Conservation (phyloP, 2,797 vertebrate species). For the Parambassis ranga region DNA sequence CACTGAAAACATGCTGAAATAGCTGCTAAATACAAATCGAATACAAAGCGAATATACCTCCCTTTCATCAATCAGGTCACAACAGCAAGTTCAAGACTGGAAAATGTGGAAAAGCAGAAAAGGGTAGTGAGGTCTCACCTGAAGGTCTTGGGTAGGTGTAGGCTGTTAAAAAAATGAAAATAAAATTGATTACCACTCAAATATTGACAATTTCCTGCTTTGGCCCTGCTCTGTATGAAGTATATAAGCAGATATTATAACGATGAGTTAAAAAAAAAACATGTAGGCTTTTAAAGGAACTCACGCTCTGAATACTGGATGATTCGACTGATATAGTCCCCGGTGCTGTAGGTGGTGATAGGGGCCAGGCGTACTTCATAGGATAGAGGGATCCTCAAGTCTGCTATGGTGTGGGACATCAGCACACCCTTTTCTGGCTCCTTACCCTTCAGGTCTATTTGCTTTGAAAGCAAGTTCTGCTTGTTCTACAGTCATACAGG, state of each 20-base stretch:
- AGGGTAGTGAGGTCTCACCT: constrained; percentile 78
- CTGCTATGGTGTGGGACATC: constrained; percentile 84
- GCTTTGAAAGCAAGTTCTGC: constrained; percentile 75
- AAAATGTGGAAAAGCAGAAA: constrained; percentile 3
- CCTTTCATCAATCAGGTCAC: constrained; percentile 31
- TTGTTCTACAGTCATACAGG: constrained; percentile 61
- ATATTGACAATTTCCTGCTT: not conserved
- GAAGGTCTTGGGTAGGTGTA: constrained; percentile 90
- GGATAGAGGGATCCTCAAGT: constrained; percentile 89
- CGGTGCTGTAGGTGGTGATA: constrained; percentile 88
- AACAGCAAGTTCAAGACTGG: constrained; percentile 6
- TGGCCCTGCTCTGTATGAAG: not conserved
- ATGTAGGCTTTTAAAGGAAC: constrained; percentile 53
- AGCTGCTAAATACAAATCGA: no score
- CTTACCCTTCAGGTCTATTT: constrained; percentile 82
- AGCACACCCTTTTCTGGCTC: constrained; percentile 89
- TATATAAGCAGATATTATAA: not conserved
- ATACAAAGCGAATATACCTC: constrained; percentile 20
- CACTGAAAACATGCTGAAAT: constrained; percentile 38
- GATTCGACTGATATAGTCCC: constrained; percentile 85
- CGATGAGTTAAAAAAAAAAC: not conserved
- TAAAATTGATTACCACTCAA: constrained; percentile 35
- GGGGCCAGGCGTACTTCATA: constrained; percentile 92
- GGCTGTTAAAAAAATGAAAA: constrained; percentile 81
- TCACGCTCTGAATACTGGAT: constrained; percentile 96